Evolutionary conservation across 2,797 vertebrate species (phyloP), one percentile per base, ranked within the genome.

Genomic region (Chromis chromis): DNA sequence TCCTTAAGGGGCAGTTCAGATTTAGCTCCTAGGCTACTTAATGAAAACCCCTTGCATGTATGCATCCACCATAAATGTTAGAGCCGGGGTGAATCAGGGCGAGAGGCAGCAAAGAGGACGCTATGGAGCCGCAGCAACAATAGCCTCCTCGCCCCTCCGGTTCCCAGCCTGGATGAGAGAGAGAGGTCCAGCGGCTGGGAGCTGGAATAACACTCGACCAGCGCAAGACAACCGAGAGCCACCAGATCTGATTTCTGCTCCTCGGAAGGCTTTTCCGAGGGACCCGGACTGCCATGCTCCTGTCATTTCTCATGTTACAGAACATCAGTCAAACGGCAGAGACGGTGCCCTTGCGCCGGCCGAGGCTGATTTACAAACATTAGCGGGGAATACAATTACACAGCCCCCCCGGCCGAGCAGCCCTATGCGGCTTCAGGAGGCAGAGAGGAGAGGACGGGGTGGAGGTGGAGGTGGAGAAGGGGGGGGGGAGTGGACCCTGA

Each of bases 371-470:
- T 96, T 95, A 96, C 95, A 95, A 95, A 96, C 95, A 96, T 95
- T 95, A 96, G 95, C 95, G 94, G 94, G 93, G 95, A 96, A 96
- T 95, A 96, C 94, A 94, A 95, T 96, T 95, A 95, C 95, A 95
- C 92, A 92, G 90, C 85, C 86, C 81, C 85, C 66, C 56, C 50
- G 89, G 88, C 91, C 93, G 86, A 92, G 90, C 91, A 92, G 90
- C 93, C 75, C 92, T 94, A 88, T 88, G 93, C 95, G 91, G 92
- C 91, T 92, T 65, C 84, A 69, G 83, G 78, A 83, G 79, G 78
- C 76, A 46, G 64, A 65, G 71, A 70, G 54, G 67, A 57, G 54
- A n/a, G 44, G 42, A 4, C 12, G 27, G 33, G 17, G 19, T 10
- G 22, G 53, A 31, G 14, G 25, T 8, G 39, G 44, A 1, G 31